Conservation (phyloP, 2,888 invertebrate genomes). For the Rambutsinella grinnellia region DNA sequence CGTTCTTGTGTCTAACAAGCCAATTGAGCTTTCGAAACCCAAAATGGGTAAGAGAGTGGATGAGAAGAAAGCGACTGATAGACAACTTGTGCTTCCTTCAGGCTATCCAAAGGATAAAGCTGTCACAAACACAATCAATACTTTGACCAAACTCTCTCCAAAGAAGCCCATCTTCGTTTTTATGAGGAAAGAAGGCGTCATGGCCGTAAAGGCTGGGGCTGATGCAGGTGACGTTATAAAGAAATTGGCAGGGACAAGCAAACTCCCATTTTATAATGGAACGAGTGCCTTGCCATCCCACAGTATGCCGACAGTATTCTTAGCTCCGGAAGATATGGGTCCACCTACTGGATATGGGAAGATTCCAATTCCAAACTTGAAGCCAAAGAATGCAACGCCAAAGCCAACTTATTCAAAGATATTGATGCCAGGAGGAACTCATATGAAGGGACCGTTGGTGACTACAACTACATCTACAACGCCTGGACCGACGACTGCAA, state of each 20-base stretch:
- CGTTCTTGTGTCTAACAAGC: conserved; percentile 44
- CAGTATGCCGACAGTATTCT: conserved; percentile 62
- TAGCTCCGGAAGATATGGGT: conserved; percentile 64
- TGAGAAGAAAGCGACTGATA: conserved; percentile 25
- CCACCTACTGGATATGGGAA: conserved; percentile 64
- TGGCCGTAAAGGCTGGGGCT: conserved; percentile 59
- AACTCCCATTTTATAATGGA: conserved; percentile 66
- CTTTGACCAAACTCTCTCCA: conserved; percentile 64
- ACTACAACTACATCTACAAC: conserved; percentile 32
- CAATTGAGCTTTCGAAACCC: conserved; percentile 41
- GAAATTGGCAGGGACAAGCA: conserved; percentile 65
- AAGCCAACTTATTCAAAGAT: conserved; percentile 63
- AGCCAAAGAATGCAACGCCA: conserved; percentile 53
- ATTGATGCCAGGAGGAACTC: conserved; percentile 59
- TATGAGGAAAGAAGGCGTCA: conserved; percentile 63
- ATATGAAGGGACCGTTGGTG: conserved; percentile 39
- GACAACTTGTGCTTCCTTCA: conserved; percentile 32
- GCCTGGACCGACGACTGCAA: conserved; percentile 16
- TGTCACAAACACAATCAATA: conserved; percentile 62
- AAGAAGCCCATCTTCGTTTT: conserved; percentile 65
- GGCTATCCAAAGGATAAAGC: conserved; percentile 44
- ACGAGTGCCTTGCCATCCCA: conserved; percentile 54
- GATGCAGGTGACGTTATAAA: conserved; percentile 66
- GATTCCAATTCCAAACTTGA: conserved; percentile 65
- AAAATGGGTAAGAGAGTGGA: background rate